Base-by-base conservation (phyloP, 1,140 invertebrate species). In the Cephus cinctus region DNA sequence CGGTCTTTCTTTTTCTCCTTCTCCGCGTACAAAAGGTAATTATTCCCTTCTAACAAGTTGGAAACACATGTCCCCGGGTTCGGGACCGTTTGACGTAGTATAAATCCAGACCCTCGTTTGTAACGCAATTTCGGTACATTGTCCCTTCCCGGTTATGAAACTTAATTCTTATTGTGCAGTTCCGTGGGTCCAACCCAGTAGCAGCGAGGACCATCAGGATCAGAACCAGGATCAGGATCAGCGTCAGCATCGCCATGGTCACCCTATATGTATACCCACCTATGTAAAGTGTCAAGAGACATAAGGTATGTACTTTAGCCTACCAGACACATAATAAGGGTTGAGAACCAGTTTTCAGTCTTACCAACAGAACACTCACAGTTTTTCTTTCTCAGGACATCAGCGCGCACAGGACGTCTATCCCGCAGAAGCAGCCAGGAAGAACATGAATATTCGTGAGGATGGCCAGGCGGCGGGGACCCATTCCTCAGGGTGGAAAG, bases 91-190 rank as follows among this genome's bases (percentile, higher is more conserved):
- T n/a, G 11, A 30, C 11, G 53, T 43, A 60, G 54, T 57, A 65
- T 68, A 68, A 71, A 69, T 68, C 56, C 54, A 34, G 50, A 71
- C 68, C 68, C 68, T 69, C 63, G 67, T 65, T n/a, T 70, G 66
- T 69, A 65, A 71, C 65, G 63, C 68, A 71, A 71, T 71, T 71
- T 69, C 38, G 51, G 45, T 47, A 50, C 60, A 71, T 71, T 71
- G 68, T 71, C 62, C 58, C 55, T 52, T 54, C 58, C 56, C 64
- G 62, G 60, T 71, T 68, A 69, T 66, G 67, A 71, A 69, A 71
- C 65, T 69, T 60, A 68, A 71, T 71, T 67, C 67, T 69, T 57
- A 71, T 69, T 69, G 65, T 66, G 53, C 36, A 34, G 53, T 59
- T 61, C 60, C 57, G 54, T 54, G 47, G 47, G 27, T 50, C 41